Evolutionary conservation across 2,113 vertebrate species (phyloP).

Genomic region (Ictalurus furcatus): DNA sequence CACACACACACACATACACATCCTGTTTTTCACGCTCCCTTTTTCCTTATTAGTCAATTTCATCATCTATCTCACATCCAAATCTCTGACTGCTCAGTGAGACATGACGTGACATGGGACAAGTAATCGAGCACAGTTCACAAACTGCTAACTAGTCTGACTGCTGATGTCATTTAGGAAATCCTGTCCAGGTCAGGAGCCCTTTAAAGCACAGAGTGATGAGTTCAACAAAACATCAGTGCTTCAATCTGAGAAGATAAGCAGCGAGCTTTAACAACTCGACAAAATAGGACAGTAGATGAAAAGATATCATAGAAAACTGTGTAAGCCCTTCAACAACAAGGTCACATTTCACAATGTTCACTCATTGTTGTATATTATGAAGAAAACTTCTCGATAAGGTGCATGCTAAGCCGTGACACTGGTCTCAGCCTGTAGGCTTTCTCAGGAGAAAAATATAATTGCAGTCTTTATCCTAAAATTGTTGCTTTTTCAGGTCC

Average conservation of each 20-base stretch:
- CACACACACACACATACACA: neutral
- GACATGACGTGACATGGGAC: neutral
- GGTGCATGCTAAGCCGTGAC: neutral
- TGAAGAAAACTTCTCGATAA: neutral
- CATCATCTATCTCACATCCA: neutral
- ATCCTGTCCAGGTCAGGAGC: conserved; percentile 43
- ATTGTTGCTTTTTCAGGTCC: neutral
- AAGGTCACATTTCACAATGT: neutral
- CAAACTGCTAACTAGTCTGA: conserved; percentile 43
- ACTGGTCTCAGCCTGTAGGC: neutral
- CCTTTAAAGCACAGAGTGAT: conserved; percentile 54
- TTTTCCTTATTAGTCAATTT: neutral
- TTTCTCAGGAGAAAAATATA: conserved; percentile 12
- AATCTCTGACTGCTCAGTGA: neutral
- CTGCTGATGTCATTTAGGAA: conserved; percentile 62
- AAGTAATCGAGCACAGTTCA: neutral
- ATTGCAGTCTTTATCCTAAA: neutral
- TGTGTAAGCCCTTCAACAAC: neutral
- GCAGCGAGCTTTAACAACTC: neutral
- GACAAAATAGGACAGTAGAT: neutral
- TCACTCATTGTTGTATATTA: neutral
- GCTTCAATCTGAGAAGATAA: neutral
- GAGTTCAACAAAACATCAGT: neutral
- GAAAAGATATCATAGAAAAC: neutral
- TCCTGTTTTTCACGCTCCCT: neutral